phyloP scores from a whole-genome alignment of 2,888 invertebrate species.

The Allophyes oxyacanthae region DNA sequence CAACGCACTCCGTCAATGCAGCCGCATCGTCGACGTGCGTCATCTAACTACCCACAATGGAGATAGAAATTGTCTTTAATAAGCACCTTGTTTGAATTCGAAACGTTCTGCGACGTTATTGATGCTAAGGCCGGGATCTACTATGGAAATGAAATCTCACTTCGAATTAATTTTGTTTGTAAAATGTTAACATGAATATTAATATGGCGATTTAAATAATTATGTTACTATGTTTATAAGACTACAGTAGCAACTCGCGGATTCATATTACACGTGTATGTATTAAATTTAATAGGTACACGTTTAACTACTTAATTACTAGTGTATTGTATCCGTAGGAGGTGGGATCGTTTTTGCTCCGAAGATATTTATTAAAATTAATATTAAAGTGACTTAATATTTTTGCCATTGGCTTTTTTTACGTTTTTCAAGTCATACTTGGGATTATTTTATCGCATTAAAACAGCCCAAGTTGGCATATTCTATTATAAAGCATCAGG shows the following conservation, averaged over 20 bases:
- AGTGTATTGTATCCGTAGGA: neutral
- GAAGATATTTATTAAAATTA: too few species aligned
- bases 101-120: conserved; percentile 23
- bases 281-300: neutral
- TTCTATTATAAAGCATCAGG: too few species aligned
- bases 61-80: conserved; percentile 56
- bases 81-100: conserved; percentile 33
- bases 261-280: conserved; percentile 1
- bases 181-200: conserved; percentile 48
- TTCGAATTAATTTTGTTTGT: conserved; percentile 47
- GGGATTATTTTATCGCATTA: too few species aligned
- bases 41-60: conserved; percentile 58
- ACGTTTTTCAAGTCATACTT: too few species aligned
- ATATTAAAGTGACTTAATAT: too few species aligned
- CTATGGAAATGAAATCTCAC: conserved; percentile 35
- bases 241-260: conserved; percentile 20
- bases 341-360: too few species aligned
- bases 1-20: conserved; percentile 74
- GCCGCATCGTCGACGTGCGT: conserved; percentile 62
- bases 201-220: conserved; percentile 43
- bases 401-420: too few species aligned
- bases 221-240: conserved; percentile 23
- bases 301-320: neutral
- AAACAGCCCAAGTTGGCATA: too few species aligned
- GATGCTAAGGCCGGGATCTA: conserved; percentile 28